Base-by-base conservation (phyloP, 2,888 invertebrate species). In the Empis stercorea region DNA sequence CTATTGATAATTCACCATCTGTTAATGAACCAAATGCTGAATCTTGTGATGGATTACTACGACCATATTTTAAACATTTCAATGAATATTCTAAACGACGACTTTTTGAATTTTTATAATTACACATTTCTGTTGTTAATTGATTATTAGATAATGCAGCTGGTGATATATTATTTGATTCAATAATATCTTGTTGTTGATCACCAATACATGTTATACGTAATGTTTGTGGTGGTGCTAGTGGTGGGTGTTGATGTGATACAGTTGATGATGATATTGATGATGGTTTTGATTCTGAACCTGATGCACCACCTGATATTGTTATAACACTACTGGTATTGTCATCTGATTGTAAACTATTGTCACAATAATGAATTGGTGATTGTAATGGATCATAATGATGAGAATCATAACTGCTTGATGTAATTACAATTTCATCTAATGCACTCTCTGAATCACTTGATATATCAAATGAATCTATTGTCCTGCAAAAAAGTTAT, bases 31-130 rank as follows among this genome's bases (percentile, higher is more conserved):
- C 70, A 49, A 70, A 70, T 10, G 69, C 69, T 10, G 69, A 70
- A 48, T 70, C 69, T 56, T 70, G 69, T 23, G 69, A 70, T 13
- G 70, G 69, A 60, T 70, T 70, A 46, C 68, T 69, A 46, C 68
- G 65, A 4, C 66, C 68, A 53, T 66, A 68, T 52, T 68, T 68
- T 48, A 68, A 58, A 40, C 68, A 67, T 52, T 67, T 63, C 44
- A 67, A 60, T 34, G 69, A 69, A 54, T 70, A 70, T 53, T 70
- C 69, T 44, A 69, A 56, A n/a, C 69, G 63, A 4, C 69, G 63
- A 49, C 65, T 67, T 55, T 68, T 69, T 7, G 69, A 68, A 53
- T 69, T 69, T 55, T 69, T 69, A 48, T 62, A 65, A 54, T 61
- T 66, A 55, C 67, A 68, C 57, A 65, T 66, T 54, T 69, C 68